Evolutionary conservation across 2,113 vertebrate genomes (phyloP).

Genomic region (Anas platyrhynchos): DNA sequence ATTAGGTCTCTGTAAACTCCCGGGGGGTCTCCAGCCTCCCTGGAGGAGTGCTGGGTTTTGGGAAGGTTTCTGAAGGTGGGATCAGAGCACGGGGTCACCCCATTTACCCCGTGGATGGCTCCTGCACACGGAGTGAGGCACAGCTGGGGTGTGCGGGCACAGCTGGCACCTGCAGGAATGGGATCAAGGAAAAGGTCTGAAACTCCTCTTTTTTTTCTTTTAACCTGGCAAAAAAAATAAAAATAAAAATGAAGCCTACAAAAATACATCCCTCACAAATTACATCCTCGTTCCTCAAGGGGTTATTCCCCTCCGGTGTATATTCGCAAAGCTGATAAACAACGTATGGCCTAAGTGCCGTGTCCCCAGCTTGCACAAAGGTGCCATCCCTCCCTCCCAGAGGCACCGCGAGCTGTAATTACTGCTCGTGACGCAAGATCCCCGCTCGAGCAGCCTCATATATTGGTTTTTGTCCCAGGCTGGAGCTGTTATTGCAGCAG

Average conservation of each 20-base stretch:
- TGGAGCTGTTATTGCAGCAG: constrained; percentile 22
- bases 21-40: rapidly evolving
- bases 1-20: background rate
- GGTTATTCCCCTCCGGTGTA: constrained; percentile 1
- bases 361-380: background rate
- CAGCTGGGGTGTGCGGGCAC: background rate
- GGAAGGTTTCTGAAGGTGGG: background rate
- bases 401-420: background rate
- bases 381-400: background rate
- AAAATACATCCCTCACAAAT: background rate
- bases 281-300: background rate
- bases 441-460: rapidly evolving
- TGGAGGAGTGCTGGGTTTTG: background rate
- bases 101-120: rapidly evolving
- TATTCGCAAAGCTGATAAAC: constrained; percentile 15
- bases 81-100: background rate
- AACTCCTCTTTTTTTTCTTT: background rate
- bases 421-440: constrained; percentile 4
- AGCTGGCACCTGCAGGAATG: background rate
- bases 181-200: background rate
- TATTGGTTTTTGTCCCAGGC: background rate
- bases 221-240: background rate
- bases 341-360: background rate
- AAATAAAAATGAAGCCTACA: background rate
- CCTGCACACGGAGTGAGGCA: background rate